Evolutionary conservation across 1,140 invertebrate genomes (phyloP).

Genomic region (Orussus abietinus): DNA sequence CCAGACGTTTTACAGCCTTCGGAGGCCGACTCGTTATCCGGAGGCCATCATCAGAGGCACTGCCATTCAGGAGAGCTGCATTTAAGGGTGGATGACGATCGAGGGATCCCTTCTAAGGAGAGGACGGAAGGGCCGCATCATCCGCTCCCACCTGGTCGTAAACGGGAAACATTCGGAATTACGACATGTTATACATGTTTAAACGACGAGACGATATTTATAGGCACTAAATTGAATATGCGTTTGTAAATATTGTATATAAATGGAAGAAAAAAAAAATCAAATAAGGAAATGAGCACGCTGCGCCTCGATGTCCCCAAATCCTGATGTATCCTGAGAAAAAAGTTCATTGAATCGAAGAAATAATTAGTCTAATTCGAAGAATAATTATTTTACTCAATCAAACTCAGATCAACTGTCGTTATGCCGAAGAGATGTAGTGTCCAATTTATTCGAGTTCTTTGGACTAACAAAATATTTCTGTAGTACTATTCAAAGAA

Average conservation of each 20-base stretch:
- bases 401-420: too few species aligned
- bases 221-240: conserved; percentile 28
- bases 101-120: background rate
- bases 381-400: too few species aligned
- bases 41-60: conserved; percentile 35
- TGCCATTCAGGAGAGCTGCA: conserved; percentile 42
- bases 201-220: background rate
- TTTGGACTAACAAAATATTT: too few species aligned
- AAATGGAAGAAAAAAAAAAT: conserved; percentile 39
- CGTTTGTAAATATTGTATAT: conserved; percentile 49
- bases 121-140: background rate
- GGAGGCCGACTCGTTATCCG: conserved; percentile 38
- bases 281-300: too few species aligned
- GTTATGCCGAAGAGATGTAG: too few species aligned
- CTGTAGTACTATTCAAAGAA: too few species aligned
- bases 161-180: background rate
- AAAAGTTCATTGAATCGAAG: too few species aligned
- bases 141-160: background rate
- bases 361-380: too few species aligned
- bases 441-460: too few species aligned
- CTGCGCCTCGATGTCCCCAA: too few species aligned
- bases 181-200: conserved; percentile 1
- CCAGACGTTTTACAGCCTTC: conserved; percentile 42
- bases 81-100: conserved; percentile 24
- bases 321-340: too few species aligned